Base-by-base conservation (phyloP, 2,797 vertebrate species). In the Clarias fuscus region DNA sequence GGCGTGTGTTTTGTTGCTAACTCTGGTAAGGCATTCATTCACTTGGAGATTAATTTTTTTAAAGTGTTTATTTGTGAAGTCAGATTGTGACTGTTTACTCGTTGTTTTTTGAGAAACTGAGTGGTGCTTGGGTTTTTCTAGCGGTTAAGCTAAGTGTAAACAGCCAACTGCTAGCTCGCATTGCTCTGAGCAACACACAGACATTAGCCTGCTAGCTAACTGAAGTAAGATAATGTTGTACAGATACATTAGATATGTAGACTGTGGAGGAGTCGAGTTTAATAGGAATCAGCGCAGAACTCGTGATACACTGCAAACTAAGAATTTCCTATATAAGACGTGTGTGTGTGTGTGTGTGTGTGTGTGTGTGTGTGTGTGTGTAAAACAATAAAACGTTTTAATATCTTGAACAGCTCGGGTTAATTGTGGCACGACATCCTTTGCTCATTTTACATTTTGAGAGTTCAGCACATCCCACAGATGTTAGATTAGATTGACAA, bases 21-120 rank as follows among this genome's bases (percentile, higher is more conserved):
- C 5, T 40, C 79, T 76, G 85, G 89, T 89, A 81, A 88, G 86
- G 40, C 17, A 5, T 53, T 72, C 2, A 37, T 58, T 65, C 6
- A 75, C 58, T 24, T 22, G 6, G 37, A 62, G 33, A 43, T 15
- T 15, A 1, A 30, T 1, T 30, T 30, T 30, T 30, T 30, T 30
- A 30, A 30, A 30, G 43, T 15, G 22, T 24, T 24, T 79, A 37
- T 3, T 62, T 37, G 2, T 10, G 33, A 13, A 15, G 5, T 0
- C 2, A 8, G 13, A 24, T 40, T 79, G 6, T 62, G 3, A 18
- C 3, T 40, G 11, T 5, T 4, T 1, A 7, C 17, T 62, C 13
- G 14, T 64, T 33, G 1, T 58, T 5, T 43, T 22, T 62, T 62
- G 22, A 3, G 7, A 61, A 40, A 62, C 5, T 40, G 30, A 40